Evolutionary conservation across 2,113 vertebrate genomes (phyloP).

Genomic region (Gadus chalcogrammus): DNA sequence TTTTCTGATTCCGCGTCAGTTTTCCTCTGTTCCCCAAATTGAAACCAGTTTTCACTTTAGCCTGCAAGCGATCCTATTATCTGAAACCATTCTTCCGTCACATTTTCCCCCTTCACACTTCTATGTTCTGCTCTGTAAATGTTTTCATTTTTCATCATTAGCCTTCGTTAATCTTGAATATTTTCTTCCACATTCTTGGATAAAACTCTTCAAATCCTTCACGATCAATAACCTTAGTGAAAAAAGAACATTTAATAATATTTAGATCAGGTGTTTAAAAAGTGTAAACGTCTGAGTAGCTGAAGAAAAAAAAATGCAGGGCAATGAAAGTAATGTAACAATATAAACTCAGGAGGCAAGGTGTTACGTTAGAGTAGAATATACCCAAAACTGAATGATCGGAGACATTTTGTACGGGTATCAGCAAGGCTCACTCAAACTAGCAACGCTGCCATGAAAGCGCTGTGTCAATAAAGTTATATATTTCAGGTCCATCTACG

Average conservation of each 20-base stretch:
- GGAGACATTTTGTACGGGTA: neutral
- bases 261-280: conserved; percentile 89
- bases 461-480: no score
- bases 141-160: conserved; percentile 85
- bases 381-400: neutral
- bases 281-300: conserved; percentile 78
- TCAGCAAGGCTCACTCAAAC: no score
- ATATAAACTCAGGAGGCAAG: conserved; percentile 11
- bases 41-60: conserved; percentile 91
- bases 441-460: no score
- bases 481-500: no score
- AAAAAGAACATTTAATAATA: conserved; percentile 99
- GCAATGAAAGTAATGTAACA: conserved; percentile 40
- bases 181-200: conserved; percentile 98
- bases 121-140: conserved; percentile 98
- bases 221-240: conserved; percentile 98
- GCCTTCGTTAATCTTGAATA: conserved; percentile 99
- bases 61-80: conserved; percentile 94
- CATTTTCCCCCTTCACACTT: conserved; percentile 92
- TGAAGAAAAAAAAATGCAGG: conserved; percentile 53
- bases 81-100: conserved; percentile 87
- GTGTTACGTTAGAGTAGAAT: conserved; percentile 16
- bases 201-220: conserved; percentile 99
- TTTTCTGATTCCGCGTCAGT: conserved; percentile 93
- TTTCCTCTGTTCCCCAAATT: conserved; percentile 92